Evolutionary conservation across 2,888 invertebrate genomes (phyloP), one percentile per base, ranked within the genome.

Genomic region (Iphiclides podalirius): DNA sequence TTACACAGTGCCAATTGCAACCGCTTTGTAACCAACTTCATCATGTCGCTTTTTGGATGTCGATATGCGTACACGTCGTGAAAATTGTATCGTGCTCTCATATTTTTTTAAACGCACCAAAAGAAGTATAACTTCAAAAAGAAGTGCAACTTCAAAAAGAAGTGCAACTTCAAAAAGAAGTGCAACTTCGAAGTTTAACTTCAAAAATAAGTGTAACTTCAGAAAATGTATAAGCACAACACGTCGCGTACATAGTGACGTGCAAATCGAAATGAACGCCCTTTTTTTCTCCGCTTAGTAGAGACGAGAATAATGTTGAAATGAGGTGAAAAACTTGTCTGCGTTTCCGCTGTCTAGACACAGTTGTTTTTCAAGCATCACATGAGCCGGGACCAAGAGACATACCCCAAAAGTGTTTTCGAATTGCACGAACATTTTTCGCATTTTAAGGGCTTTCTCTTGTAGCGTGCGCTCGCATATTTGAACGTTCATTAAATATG

Each of bases 381-480:
- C 33, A 37, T 37, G 38, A 33, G 28, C 40, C 35, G 37, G 36
- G 34, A 6, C 46, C 47, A 16, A 35, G 35, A 35, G 42, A 49
- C 37, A 36, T 46, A 35, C 43, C 26, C 17, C 35, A 47, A 44
- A 50, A 47, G 33, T 35, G 40, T 36, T 39, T 50, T 45, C 38
- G 20, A 34, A 44, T 42, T 52, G 43, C 42, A 40, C 52, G 45
- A 38, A 37, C 43, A 28, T 53, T 55, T 54, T 52, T 52, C 42
- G 37, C 38, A 44, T 53, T 57, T 51, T 51, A 46, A 53, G 44
- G 31, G 31, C n/a, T 44, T 52, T 33, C 47, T 46, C n/a, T n/a
- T n/a, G n/a, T 55, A 57, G 45, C 61, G 58, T 59, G 61, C 37
- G 40, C 48, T n/a, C 57, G 58, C 52, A 59, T 62, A 60, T 59